Conservation (phyloP, 2,888 invertebrate genomes). For the Ophion costatus region DNA sequence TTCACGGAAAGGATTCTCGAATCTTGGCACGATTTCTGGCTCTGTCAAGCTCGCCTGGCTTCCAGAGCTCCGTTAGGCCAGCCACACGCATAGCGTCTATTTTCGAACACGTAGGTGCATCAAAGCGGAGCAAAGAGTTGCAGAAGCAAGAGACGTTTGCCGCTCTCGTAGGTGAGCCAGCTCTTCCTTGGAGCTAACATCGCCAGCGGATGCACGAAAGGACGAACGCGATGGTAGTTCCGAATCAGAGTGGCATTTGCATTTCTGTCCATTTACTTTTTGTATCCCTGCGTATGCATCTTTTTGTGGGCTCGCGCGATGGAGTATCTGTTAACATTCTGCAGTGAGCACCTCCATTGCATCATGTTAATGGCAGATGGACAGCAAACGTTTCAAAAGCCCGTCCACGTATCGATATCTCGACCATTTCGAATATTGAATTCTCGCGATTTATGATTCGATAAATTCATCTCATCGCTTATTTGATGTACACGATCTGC, state of each 20-base stretch:
- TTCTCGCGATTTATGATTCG: too few relatives aligned
- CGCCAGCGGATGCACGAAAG: constrained; percentile 28
- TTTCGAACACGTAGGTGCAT: constrained; percentile 17
- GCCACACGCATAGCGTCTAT: constrained; percentile 12
- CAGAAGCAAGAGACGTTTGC: constrained; percentile 22
- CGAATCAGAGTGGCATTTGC: constrained; percentile 12
- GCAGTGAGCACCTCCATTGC: neutral
- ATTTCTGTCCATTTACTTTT: constrained; percentile 10
- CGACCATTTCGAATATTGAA: too few relatives aligned
- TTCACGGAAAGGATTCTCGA: constrained; percentile 70
- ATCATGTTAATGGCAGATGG: neutral
- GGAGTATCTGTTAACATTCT: neutral
- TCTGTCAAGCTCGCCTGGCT: constrained; percentile 54
- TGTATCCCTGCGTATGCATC: neutral
- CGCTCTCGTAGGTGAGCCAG: constrained; percentile 23
- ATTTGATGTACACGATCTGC: too few relatives aligned
- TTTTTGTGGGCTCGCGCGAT: neutral
- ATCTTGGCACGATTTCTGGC: constrained; percentile 78
- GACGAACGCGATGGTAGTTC: constrained; percentile 22
- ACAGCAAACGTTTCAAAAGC: neutral
- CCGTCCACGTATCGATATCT: neutral
- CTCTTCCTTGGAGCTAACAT: constrained; percentile 8
- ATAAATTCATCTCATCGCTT: too few relatives aligned
- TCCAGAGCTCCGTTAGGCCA: constrained; percentile 26
- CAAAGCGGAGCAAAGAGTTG: constrained; percentile 35